Evolutionary conservation across 2,888 invertebrate genomes (phyloP).

Genomic region (Drosophila macrospina): DNA sequence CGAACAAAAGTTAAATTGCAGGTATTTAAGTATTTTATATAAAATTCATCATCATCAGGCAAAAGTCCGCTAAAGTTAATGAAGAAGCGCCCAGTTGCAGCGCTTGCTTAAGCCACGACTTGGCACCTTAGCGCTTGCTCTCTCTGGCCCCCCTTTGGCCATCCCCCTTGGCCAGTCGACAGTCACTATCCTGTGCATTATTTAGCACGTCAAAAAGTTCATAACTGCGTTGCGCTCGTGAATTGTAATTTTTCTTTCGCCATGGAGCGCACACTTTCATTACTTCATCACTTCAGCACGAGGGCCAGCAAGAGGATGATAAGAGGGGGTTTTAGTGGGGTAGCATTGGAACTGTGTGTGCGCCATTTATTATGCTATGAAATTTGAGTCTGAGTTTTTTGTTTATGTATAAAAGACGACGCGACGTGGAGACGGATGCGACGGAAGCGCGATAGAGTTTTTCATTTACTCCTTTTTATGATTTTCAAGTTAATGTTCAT

Average conservation of each 20-base stretch:
- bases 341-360: slow-evolving; percentile 53
- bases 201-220: slow-evolving; percentile 79
- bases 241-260: slow-evolving; percentile 78
- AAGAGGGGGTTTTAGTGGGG: not conserved
- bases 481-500: slow-evolving; percentile 82
- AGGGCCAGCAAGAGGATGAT: slow-evolving; percentile 1
- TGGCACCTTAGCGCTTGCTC: not conserved
- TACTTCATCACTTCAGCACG: slow-evolving; percentile 69
- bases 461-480: slow-evolving; percentile 72
- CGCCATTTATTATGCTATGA: slow-evolving; percentile 77
- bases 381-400: slow-evolving; percentile 69
- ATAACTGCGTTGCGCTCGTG: slow-evolving; percentile 75
- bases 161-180: slow-evolving; percentile 24
- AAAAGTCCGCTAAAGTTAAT: slow-evolving; percentile 66
- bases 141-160: not conserved
- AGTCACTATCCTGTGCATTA: slow-evolving; percentile 69
- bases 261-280: slow-evolving; percentile 69
- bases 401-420: slow-evolving; percentile 58
- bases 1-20: slow-evolving; percentile 82
- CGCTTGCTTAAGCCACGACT: too few relatives aligned
- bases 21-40: slow-evolving; percentile 84
- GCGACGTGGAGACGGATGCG: slow-evolving; percentile 30
- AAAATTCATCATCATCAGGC: slow-evolving; percentile 78
- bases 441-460: slow-evolving; percentile 33
- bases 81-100: too few relatives aligned